Conservation (phyloP, 2,888 invertebrate species). For the Caradrina kadenii region DNA sequence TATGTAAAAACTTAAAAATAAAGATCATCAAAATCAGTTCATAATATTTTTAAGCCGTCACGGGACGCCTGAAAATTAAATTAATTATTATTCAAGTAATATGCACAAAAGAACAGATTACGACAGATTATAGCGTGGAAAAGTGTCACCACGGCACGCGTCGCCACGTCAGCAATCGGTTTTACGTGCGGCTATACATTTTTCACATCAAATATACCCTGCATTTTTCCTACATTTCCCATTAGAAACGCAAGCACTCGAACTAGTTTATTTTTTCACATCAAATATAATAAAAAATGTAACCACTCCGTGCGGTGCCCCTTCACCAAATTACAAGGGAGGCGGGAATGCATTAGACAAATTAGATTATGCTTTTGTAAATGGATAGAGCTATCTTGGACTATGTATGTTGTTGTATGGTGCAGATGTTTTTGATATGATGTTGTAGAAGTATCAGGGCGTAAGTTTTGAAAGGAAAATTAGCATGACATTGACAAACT, state of each 20-base stretch:
- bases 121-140: too few relatives aligned
- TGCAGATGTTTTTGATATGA: constrained; percentile 8
- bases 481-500: too few relatives aligned
- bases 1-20: too few relatives aligned
- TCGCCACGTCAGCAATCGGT: too few relatives aligned
- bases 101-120: too few relatives aligned
- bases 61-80: too few relatives aligned
- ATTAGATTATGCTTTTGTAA: constrained; percentile 64
- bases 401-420: not conserved
- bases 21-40: too few relatives aligned
- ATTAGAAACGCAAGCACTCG: constrained; percentile 47
- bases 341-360: constrained; percentile 64
- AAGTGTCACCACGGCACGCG: too few relatives aligned
- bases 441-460: not conserved
- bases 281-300: constrained; percentile 52
- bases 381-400: constrained; percentile 38
- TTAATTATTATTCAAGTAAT: too few relatives aligned
- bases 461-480: not conserved
- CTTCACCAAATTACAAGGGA: constrained; percentile 50
- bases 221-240: constrained; percentile 19
- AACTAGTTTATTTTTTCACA: constrained; percentile 45
- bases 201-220: not conserved
- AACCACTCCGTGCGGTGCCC: constrained; percentile 17
- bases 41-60: too few relatives aligned
- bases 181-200: too few relatives aligned